Base-by-base conservation (phyloP, 2,113 vertebrate genomes). In the Hirundichthys speculiger region DNA sequence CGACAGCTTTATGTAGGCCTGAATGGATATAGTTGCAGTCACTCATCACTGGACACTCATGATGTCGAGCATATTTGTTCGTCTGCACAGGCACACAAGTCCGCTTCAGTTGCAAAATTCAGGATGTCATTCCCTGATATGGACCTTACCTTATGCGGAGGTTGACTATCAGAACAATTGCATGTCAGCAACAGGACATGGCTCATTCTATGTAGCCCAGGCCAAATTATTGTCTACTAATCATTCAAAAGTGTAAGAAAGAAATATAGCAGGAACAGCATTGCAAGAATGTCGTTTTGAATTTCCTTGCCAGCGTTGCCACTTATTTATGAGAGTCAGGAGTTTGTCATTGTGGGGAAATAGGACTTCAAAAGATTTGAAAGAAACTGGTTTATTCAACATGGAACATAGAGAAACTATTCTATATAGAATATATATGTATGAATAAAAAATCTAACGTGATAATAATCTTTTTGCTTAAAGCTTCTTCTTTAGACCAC, bases 181-280 rank as follows among this genome's bases (percentile, higher is more conserved):
- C 50, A 50, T 16, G 38, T 66, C 67, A 75, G 56, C 53, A 80
- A 66, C 79, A 84, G 73, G 79, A 82, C 51, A 27, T 64, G 61
- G 53, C 53, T 58, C 41, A 45, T 64, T 80, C 60, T 69, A 75
- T 67, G 45, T 20, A 51, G 16, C 77, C 18, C 16, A 13, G 52
- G 73, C 62, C 51, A 79, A 59, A 69, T 63, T 46, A 64, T 50
- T 76, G 68, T 73, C 38, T 15, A 40, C 42, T 19, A 59, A 69
- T 64, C 21, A 64, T 22, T 48, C 34, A 13, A 15, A n/a, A 20
- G 43, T 50, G n/a, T 56, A 39, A 16, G 14, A 69, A 52, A 76
- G 59, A 69, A 59, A 79, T 66, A 66, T 21, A 47, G 40, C 65
- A 72, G 61, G 59, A 76, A 57, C 13, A 24, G 41, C 40, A 21